These are phyloP conservation scores for Apostichopus parvimensis DNA, from an alignment of 35 echinoderm and acorn worm genomes.

Conservation along the genomic window DNA sequence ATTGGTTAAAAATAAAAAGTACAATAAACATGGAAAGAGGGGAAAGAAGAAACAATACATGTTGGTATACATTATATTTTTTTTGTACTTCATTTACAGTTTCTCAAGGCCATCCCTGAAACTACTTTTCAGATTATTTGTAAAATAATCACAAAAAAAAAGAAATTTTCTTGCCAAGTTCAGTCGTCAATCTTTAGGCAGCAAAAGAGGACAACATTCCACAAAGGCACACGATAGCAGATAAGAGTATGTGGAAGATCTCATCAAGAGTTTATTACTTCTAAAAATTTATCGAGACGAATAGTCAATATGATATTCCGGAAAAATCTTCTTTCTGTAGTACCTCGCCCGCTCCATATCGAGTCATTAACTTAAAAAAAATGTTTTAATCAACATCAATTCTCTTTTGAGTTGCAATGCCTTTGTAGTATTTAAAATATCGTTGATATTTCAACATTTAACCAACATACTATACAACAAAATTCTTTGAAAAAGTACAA, in stretches of 20 bases:
- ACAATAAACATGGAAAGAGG: no score
- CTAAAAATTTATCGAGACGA: no score
- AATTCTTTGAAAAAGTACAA: not conserved
- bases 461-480: not conserved
- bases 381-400: no score
- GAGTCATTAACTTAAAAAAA: no score
- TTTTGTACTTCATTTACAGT: not conserved
- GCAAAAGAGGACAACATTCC: not conserved
- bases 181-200: no score
- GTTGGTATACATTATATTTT: not conserved
- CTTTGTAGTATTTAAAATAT: no score
- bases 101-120: not conserved
- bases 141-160: not conserved
- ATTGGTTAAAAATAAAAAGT: no score
- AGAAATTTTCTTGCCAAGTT: not conserved
- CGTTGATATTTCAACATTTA: not conserved
- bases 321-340: no score
- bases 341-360: no score
- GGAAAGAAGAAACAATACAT: not conserved
- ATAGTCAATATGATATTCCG: no score
- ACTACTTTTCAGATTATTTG: not conserved
- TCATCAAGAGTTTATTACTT: not conserved
- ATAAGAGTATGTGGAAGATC: not conserved
- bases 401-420: no score
- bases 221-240: not conserved